A percentile compares a stretch with the other conserved stretches of the same genome.
These are phyloP conservation scores for Pteria penguin DNA, from an alignment of 2,888 invertebrate genomes.

Conservation along the genomic window DNA sequence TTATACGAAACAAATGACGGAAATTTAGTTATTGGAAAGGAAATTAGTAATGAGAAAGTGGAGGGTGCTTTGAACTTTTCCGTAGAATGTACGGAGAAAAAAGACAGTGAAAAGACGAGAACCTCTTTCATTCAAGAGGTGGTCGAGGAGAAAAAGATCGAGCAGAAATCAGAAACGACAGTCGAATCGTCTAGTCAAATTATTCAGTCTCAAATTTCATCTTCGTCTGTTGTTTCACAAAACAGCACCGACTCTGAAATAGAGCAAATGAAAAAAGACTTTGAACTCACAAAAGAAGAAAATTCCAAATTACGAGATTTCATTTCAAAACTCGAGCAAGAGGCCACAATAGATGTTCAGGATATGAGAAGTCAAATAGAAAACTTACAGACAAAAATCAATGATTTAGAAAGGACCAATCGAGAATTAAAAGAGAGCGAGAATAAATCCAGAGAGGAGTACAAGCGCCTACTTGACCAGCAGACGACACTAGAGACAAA, in stretches of 20 bases:
- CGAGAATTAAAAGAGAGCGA: constrained; percentile 34
- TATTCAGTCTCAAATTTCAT: neutral
- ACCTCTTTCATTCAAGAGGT: neutral
- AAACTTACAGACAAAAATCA: constrained; percentile 37
- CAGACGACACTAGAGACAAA: neutral
- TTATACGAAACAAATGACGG: neutral
- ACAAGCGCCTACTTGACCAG: neutral
- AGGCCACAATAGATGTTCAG: constrained; percentile 1
- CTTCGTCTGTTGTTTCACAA: neutral
- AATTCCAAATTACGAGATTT: neutral
- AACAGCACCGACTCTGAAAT: neutral
- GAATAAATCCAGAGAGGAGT: neutral
- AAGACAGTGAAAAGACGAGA: neutral
- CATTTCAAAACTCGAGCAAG: neutral
- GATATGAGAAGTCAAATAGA: constrained; percentile 40
- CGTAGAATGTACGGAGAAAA: neutral
- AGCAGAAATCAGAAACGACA: neutral
- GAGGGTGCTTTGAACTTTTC: constrained; percentile 1
- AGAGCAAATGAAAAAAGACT: neutral
- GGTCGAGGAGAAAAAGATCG: neutral
- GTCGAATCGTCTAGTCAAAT: neutral
- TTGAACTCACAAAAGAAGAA: neutral
- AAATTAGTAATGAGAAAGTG: neutral
- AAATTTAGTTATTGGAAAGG: neutral
- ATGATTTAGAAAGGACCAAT: constrained; percentile 38